Base-by-base conservation (phyloP, 2,797 vertebrate genomes). In the Eleutherodactylus coqui region DNA sequence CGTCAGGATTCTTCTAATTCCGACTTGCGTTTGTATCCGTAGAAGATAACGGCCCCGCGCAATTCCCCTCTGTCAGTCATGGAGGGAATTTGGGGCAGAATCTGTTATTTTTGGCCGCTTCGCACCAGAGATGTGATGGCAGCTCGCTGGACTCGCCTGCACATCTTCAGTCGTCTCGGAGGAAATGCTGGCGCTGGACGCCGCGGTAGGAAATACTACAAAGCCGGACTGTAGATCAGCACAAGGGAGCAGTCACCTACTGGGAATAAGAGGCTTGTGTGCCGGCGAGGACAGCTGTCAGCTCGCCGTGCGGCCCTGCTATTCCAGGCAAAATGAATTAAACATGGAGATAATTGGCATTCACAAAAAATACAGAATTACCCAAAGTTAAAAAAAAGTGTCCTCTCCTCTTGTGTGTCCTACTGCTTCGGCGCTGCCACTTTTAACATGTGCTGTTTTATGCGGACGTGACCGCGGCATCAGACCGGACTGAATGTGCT, bases 171-270 rank as follows among this genome's bases (percentile, higher is more conserved):
- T 69, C 55, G 0, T 55, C 72, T 8, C 24, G 6, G 53, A 73
- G 82, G 64, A 75, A 84, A 84, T 84, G 64, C 86, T 87, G 86
- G 81, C 81, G 32, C 45, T 27, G 60, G 27, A 60, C n/a, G n/a
- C 24, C 29, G 78, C 51, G 5, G 60, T n/a, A n/a, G n/a, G n/a
- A n/a, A n/a, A n/a, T n/a, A n/a, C n/a, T n/a, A n/a, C n/a, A n/a
- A n/a, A n/a, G n/a, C n/a, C n/a, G n/a, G n/a, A n/a, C n/a, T 87
- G 73, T 87, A 62, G 62, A 69, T 83, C 81, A 60, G 86, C 72
- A 86, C 34, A 70, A 82, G 79, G 79, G 36, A 47, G 49, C n/a
- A 78, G 80, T 60, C 60, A 55, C 27, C 55, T 38, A 11, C 64
- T 19, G 17, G 9, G 60, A 27, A 73, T 41, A 5, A 17, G 58